Evolutionary conservation across 2,797 vertebrate species (phyloP).

Genomic region (Heliangelus exortis): DNA sequence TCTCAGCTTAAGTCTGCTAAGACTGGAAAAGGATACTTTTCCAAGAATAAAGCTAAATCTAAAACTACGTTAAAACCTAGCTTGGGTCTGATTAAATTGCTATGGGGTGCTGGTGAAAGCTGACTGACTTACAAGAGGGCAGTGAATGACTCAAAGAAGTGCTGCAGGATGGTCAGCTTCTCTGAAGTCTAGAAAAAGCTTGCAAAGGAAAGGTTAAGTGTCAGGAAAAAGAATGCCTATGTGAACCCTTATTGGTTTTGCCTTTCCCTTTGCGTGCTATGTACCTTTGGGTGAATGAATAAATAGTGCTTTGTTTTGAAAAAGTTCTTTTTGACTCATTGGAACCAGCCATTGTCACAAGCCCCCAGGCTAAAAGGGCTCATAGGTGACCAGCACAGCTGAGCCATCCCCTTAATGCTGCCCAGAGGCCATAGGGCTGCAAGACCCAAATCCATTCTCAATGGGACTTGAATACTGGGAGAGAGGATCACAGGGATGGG

Average conservation of each 20-base stretch:
- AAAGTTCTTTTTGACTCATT: background rate
- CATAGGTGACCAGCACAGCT: background rate
- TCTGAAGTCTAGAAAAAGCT: background rate
- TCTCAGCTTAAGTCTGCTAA: background rate
- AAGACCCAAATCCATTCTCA: background rate
- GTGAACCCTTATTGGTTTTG: background rate
- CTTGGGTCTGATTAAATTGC: background rate
- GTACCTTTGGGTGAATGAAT: background rate
- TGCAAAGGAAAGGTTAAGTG: background rate
- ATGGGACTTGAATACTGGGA: rapidly evolving
- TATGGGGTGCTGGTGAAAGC: background rate
- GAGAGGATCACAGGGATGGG: background rate
- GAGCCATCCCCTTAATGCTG: background rate
- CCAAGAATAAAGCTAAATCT: background rate
- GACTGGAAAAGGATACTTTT: background rate
- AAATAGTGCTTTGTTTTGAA: background rate
- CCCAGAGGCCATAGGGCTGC: background rate
- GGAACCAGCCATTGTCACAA: background rate
- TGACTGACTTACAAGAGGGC: background rate
- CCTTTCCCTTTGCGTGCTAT: background rate
- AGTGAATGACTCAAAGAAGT: background rate
- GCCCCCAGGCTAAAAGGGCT: background rate
- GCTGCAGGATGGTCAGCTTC: background rate
- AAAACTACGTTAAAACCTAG: background rate
- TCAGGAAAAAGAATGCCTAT: background rate